Percentiles rank a stretch among this genome's conserved stretches.
Evolutionary conservation across 1,140 invertebrate genomes (phyloP).

Genomic region (Sinonovacula constricta): DNA sequence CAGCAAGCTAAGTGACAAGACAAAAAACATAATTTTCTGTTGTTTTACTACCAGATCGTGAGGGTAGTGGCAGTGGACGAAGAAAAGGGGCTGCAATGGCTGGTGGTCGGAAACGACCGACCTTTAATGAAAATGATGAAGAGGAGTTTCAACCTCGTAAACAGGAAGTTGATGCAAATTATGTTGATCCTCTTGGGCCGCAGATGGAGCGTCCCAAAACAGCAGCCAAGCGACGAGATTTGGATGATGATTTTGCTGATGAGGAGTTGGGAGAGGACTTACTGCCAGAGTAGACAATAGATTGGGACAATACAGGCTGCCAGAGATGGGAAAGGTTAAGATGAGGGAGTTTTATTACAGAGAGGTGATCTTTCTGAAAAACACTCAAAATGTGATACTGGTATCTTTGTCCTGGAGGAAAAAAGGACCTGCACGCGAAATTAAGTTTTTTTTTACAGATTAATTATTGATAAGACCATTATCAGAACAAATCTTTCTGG

Average conservation of each 20-base stretch:
- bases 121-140: constrained; percentile 72
- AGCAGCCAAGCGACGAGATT: constrained; percentile 81
- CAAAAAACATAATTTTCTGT: too few species aligned
- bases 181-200: constrained; percentile 88
- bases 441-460: too few species aligned
- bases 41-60: constrained; percentile 67
- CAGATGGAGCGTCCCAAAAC: constrained; percentile 88
- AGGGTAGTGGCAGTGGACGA: constrained; percentile 66
- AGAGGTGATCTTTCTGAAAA: too few species aligned
- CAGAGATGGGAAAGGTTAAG: neutral
- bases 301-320: neutral
- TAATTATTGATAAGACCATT: too few species aligned
- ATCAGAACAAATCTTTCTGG: too few species aligned
- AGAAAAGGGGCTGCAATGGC: neutral
- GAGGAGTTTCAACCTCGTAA: constrained; percentile 66
- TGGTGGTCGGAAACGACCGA: constrained; percentile 55
- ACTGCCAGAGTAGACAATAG: constrained; percentile 84
- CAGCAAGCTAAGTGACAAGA: too few species aligned
- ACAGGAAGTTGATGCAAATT: constrained; percentile 82
- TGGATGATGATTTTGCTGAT: constrained; percentile 89
- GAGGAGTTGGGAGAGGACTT: constrained; percentile 90
- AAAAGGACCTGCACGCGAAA: too few species aligned
- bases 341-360: too few species aligned
- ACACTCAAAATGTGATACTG: too few species aligned
- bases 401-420: too few species aligned